Conservation (phyloP, 2,888 invertebrate genomes). For the Lacanobia wlatinum region DNA sequence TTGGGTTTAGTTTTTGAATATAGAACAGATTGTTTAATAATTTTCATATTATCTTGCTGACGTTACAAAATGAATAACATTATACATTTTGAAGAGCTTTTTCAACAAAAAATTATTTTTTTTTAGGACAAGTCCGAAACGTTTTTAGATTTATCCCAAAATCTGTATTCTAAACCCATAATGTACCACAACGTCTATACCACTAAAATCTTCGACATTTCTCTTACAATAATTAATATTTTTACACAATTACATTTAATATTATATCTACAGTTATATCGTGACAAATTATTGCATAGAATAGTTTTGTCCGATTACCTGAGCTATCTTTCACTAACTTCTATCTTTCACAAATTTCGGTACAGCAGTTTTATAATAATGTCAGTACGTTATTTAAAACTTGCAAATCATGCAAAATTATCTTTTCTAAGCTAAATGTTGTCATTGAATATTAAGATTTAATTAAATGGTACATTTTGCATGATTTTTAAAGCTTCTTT, state of each 20-base stretch:
- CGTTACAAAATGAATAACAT: too few species aligned
- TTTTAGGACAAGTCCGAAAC: too few species aligned
- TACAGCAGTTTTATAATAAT: constrained; percentile 16
- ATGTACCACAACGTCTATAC: constrained; percentile 24
- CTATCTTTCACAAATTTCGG: constrained; percentile 11
- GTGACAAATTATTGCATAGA: constrained; percentile 65
- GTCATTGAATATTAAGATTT: neutral
- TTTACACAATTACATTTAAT: constrained; percentile 38
- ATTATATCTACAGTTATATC: constrained; percentile 57
- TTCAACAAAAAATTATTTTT: too few species aligned
- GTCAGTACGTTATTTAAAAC: constrained; percentile 22
- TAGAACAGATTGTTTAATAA: neutral
- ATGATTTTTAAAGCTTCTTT: constrained; percentile 19
- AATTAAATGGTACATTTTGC: neutral
- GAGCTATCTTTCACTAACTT: constrained; percentile 14
- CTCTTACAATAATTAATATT: constrained; percentile 27
- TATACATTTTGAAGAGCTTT: too few species aligned
- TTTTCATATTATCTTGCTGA: neutral
- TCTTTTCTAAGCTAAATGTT: neutral
- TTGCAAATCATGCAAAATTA: constrained; percentile 9
- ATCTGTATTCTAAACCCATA: neutral
- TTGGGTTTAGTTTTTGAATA: neutral
- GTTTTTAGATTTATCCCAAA: neutral
- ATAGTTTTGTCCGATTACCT: constrained; percentile 65
- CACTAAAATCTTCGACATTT: constrained; percentile 11